phyloP scores from a whole-genome alignment of 2,797 vertebrate species.

The Podargus strigoides region DNA sequence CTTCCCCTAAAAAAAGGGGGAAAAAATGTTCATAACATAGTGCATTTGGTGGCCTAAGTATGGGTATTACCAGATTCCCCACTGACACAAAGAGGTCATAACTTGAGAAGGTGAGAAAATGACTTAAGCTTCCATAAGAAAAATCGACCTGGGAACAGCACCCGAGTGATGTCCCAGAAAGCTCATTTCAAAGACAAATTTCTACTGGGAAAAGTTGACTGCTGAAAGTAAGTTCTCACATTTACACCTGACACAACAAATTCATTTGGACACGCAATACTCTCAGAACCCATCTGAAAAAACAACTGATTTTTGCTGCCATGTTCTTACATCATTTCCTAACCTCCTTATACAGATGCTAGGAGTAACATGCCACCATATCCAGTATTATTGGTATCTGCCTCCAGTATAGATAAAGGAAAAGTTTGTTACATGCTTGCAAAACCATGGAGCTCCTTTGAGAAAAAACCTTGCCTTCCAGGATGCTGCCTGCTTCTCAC shows the following conservation, averaged over 20 bases:
- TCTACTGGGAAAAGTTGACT: background rate
- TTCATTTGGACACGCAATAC: background rate
- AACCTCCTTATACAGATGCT: background rate
- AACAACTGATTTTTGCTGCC: background rate
- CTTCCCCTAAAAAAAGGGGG: background rate
- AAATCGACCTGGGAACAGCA: slow-evolving; percentile 45
- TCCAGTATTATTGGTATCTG: slow-evolving; percentile 4
- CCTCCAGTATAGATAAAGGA: slow-evolving; percentile 13
- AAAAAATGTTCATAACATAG: background rate
- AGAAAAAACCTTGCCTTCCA: background rate
- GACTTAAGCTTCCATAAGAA: slow-evolving; percentile 19
- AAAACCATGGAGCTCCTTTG: slow-evolving; percentile 18
- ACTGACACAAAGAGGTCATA: slow-evolving; percentile 29
- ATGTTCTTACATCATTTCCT: background rate
- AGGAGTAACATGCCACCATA: background rate
- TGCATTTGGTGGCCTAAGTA: slow-evolving; percentile 38
- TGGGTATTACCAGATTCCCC: slow-evolving; percentile 1
- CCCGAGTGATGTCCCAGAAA: background rate
- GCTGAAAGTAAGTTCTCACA: background rate
- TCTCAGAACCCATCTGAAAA: background rate
- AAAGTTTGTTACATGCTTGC: background rate
- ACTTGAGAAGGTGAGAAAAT: slow-evolving; percentile 32
- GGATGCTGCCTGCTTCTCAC: background rate
- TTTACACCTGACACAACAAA: background rate
- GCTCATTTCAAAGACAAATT: background rate